Evolutionary conservation across 2,797 vertebrate genomes (phyloP).

Genomic region (Falco rusticolus): DNA sequence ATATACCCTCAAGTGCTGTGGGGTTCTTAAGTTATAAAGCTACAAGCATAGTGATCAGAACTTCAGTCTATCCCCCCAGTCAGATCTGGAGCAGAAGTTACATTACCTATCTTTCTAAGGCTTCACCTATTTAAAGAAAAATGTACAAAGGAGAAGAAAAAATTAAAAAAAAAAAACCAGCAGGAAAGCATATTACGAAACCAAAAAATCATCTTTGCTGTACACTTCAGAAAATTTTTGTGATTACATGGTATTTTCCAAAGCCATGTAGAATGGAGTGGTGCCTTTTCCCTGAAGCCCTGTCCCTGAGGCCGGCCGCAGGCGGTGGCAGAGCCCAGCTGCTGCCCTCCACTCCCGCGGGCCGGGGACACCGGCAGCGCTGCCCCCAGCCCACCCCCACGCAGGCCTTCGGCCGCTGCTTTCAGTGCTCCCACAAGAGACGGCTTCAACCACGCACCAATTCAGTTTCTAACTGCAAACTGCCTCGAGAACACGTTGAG

Average conservation of each 20-base stretch:
- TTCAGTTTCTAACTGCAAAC: background rate
- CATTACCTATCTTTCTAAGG: background rate
- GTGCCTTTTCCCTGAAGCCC: background rate
- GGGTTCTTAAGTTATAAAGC: background rate
- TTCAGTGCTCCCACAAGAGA: background rate
- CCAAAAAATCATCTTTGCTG: background rate
- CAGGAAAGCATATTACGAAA: background rate
- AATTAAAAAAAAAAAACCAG: background rate
- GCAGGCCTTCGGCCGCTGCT: background rate
- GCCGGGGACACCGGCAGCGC: background rate
- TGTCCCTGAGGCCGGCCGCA: accelerated
- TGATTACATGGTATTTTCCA: background rate
- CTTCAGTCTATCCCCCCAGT: background rate
- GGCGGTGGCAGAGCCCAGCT: accelerated
- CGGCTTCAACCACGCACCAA: background rate
- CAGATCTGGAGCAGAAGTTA: background rate
- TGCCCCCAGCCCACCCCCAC: background rate
- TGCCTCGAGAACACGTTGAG: background rate
- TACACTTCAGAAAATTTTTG: background rate
- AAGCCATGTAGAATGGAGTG: background rate
- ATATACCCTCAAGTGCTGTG: background rate
- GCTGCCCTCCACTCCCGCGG: accelerated
- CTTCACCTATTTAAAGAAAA: background rate
- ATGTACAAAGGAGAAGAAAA: background rate
- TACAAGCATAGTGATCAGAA: background rate